Evolutionary conservation across 53 echinoderm and acorn worm genomes (phyloP), one percentile per base, ranked within the genome.

Genomic region (Echinometra lucunter): DNA sequence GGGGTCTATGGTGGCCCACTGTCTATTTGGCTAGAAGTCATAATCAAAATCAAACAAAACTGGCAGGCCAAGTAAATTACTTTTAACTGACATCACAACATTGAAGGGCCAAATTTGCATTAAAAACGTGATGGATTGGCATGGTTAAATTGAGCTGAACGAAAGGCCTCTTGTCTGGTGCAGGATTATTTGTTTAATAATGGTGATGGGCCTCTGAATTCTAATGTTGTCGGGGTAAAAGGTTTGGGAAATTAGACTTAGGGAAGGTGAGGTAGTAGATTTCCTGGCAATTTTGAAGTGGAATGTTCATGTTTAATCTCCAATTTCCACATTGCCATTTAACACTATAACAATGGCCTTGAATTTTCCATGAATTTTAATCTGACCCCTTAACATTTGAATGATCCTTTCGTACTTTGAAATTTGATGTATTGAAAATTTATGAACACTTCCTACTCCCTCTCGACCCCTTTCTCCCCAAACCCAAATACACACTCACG

Each of bases 61-160:
- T 34, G 13, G 69, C 30, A 69, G 32, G 2, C 34, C 1, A 34
- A 69, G 30, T 34, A 32, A 34, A 69, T 69, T 69, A 34, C 10
- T 69, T 30, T 28, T 78, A 35, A 72, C 19, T 78, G 40, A 40
- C 78, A 78, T 21, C 38, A 5, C 19, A 42, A 7, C 42, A 42
- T 40, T 17, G 78, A 40, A 78, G 78, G 78, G 78, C 17, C 17
- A 6, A 42, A 4, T 40, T 75, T 78, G 38, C 38, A 78, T 78
- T 78, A 78, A 42, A 78, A 40, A 21, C 13, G 42, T 78, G 78
- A 78, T 78, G 21, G 78, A 78, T 78, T 78, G 78, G 42, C 78
- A 17, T 42, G 78, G 38, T 78, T 78, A 21, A 78, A 42, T 18
- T 38, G 78, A 78, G 42, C 28, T 11, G 35, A 7, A 42, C 19